Evolutionary conservation across 2,888 invertebrate genomes (phyloP), one percentile per base, ranked within the genome.

Genomic region (Bhutanitis thaidina): DNA sequence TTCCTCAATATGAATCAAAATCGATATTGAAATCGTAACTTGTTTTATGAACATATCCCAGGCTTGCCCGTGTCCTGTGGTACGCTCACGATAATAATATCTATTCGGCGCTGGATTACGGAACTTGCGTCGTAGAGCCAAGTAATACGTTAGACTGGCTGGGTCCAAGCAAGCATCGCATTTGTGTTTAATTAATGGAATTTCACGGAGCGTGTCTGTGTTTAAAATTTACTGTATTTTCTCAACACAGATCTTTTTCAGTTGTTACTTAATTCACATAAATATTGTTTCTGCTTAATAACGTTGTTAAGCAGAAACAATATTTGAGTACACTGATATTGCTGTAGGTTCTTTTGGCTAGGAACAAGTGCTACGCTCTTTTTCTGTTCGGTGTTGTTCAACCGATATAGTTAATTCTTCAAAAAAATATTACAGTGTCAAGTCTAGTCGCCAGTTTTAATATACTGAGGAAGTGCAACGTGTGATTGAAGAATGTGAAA

Each of bases 61-160:
- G 9, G 30, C 30, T 30, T 29, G 48, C 45, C 49, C 49, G 43
- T 56, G 41, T 56, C 43, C 36, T 53, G 44, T 53, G 46, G 40
- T 52, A 36, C 49, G 38, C 52, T 55, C 43, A 57, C 62, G 58
- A 64, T 69, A 71, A 78, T 83, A 78, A 77, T 78, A 78, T 68
- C 74, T 69, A 77, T 81, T 80, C 74, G 77, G 68, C 71, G 65
- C 74, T 61, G 77, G 76, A 77, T 81, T 77, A 77, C 72, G 57
- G 58, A 65, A 67, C 61, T 59, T 58, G 64, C 53, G 58, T 54
- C 57, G 56, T 62, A 69, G 76, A 80, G 84, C 86, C 86, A 85
- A 80, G 76, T 76, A 75, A 81, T 83, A 84, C 80, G 83, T 83
- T 81, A 83, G 77, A 81, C 82, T 87, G 87, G 86, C 82, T 58